Evolutionary conservation across 2,888 invertebrate genomes (phyloP).

Genomic region (Chymomyza caudatula): DNA sequence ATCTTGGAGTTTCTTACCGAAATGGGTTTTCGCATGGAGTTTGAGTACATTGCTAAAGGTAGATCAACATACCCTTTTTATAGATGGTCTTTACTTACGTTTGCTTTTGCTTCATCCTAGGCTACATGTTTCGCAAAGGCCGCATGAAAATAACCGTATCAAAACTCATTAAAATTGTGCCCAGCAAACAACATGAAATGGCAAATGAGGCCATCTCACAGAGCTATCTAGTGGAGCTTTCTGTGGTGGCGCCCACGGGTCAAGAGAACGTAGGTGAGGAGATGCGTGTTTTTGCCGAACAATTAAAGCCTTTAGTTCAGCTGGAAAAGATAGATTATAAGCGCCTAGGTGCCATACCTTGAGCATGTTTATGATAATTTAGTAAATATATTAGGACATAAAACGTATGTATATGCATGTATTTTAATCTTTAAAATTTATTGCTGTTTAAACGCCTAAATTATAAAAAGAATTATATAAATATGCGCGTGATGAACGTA

Average conservation of each 20-base stretch:
- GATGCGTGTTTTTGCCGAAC: conserved; percentile 96
- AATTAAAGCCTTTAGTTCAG: conserved; percentile 92
- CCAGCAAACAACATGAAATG: conserved; percentile 84
- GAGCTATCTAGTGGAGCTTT: conserved; percentile 95
- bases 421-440: not conserved
- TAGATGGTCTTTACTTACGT: not conserved
- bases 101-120: conserved; percentile 31
- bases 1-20: conserved; percentile 95
- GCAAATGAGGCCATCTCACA: conserved; percentile 90
- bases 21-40: conserved; percentile 93
- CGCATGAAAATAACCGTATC: conserved; percentile 98
- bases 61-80: conserved; percentile 18
- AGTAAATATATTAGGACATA: not conserved
- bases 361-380: conserved; percentile 16
- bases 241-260: conserved; percentile 89
- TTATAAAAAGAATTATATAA: not conserved
- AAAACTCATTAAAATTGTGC: conserved; percentile 92
- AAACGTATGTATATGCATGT: not conserved
- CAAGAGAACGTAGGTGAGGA: conserved; percentile 97
- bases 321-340: conserved; percentile 96
- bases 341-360: conserved; percentile 79
- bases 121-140: conserved; percentile 95
- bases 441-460: not conserved
- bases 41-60: conserved; percentile 95
- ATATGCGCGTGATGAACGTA: not conserved